phyloP scores from a whole-genome alignment of 2,888 invertebrate species.

The Muschampia plurimacula region DNA sequence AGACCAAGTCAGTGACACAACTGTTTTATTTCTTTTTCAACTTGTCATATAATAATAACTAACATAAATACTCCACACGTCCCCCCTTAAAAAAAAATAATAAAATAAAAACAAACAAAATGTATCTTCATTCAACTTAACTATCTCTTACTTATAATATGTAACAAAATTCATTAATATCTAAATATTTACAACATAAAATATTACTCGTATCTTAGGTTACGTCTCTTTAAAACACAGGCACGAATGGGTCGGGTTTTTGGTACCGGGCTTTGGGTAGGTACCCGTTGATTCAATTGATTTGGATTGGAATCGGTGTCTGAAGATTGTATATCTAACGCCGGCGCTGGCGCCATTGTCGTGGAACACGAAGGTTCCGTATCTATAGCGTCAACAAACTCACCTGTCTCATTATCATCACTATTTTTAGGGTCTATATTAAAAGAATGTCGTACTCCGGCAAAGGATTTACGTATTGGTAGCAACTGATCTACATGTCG shows the following conservation, averaged over 20 bases:
- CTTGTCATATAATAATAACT: neutral
- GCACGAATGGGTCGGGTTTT: constrained; percentile 2
- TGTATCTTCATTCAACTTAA: too few relatives aligned
- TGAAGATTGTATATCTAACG: neutral
- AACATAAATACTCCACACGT: too few relatives aligned
- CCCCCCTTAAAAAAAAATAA: neutral
- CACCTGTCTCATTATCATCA: neutral
- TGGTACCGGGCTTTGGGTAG: neutral
- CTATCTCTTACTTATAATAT: too few relatives aligned
- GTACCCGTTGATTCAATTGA: neutral
- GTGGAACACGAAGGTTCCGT: neutral
- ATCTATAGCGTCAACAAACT: neutral
- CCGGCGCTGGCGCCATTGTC: neutral
- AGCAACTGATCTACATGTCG: constrained; percentile 15
- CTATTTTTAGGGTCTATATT: neutral
- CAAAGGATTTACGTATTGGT: neutral
- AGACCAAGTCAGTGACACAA: neutral
- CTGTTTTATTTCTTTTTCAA: neutral
- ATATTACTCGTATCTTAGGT: neutral
- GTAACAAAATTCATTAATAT: too few relatives aligned
- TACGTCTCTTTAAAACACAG: neutral
- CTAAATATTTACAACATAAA: too few relatives aligned
- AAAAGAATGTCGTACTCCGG: neutral
- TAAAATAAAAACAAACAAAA: too few relatives aligned
- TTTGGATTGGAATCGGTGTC: neutral